phyloP scores from a whole-genome alignment of 2,797 vertebrate species.

The Eleutherodactylus coqui region DNA sequence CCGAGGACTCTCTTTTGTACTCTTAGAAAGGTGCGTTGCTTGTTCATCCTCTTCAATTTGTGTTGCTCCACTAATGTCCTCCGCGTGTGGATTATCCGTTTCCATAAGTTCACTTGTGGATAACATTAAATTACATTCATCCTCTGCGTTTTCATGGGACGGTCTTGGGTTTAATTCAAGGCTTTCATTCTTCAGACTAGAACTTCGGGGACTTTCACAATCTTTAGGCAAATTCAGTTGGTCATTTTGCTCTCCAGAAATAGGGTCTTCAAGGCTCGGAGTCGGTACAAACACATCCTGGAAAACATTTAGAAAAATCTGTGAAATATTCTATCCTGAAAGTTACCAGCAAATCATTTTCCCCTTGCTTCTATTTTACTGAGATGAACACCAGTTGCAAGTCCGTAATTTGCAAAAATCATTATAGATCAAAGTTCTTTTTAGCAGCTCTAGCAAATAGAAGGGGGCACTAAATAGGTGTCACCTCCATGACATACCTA shows the following conservation, averaged over 20 bases:
- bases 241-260: constrained; percentile 50
- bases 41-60: constrained; percentile 78
- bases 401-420: neutral
- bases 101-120: constrained; percentile 73
- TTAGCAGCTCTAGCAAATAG: neutral
- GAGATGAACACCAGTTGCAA: neutral
- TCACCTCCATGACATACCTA: neutral
- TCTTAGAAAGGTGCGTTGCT: constrained; percentile 57
- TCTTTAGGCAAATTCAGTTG: constrained; percentile 7
- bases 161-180: constrained; percentile 49
- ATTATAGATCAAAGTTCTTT: neutral
- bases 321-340: neutral
- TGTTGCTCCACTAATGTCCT: constrained; percentile 81
- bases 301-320: constrained; percentile 6
- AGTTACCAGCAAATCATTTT: neutral
- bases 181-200: constrained; percentile 64
- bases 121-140: constrained; percentile 79
- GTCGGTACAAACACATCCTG: constrained; percentile 93
- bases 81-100: constrained; percentile 65
- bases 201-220: constrained; percentile 66
- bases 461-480: neutral
- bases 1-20: constrained; percentile 58
- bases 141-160: constrained; percentile 67
- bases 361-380: neutral
- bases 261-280: constrained; percentile 78